Percentiles rank a stretch among this genome's conserved stretches.
These are phyloP conservation scores for Phyllostomus hastatus DNA, from an alignment of 2,113 vertebrate species.

Conservation along the genomic window DNA sequence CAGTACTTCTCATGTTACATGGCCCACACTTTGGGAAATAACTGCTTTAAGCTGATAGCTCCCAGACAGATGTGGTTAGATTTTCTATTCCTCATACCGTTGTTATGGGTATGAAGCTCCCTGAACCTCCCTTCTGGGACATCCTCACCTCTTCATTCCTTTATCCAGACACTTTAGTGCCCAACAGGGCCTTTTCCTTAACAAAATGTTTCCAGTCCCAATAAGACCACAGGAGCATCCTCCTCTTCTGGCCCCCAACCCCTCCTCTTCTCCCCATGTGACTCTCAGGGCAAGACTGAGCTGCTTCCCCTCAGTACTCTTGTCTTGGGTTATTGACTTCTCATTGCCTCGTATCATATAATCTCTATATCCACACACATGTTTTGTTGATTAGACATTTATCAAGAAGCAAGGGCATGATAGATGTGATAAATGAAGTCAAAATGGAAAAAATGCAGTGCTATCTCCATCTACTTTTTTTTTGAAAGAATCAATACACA, in stretches of 20 bases:
- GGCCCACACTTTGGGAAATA: not conserved
- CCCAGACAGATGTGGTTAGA: not conserved
- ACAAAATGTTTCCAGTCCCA: not conserved
- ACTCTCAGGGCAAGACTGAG: rapidly evolving
- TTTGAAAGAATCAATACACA: not conserved
- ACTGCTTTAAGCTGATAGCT: not conserved
- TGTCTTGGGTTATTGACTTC: not conserved
- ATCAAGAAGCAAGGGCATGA: not conserved
- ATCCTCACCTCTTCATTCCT: not conserved
- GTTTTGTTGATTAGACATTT: not conserved
- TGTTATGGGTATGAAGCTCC: not conserved
- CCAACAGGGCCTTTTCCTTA: not conserved
- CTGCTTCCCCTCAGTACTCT: not conserved
- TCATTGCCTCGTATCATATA: not conserved
- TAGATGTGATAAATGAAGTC: not conserved
- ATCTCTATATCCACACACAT: not conserved
- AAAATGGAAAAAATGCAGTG: not conserved
- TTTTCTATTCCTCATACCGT: not conserved
- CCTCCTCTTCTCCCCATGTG: not conserved
- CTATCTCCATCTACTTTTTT: not conserved
- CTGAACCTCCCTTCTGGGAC: not conserved
- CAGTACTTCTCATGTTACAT: not conserved
- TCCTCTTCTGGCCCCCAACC: not conserved
- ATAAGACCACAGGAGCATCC: not conserved
- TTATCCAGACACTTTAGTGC: not conserved